Conservation (phyloP, 2,797 vertebrate genomes). For the Platalea minor region DNA sequence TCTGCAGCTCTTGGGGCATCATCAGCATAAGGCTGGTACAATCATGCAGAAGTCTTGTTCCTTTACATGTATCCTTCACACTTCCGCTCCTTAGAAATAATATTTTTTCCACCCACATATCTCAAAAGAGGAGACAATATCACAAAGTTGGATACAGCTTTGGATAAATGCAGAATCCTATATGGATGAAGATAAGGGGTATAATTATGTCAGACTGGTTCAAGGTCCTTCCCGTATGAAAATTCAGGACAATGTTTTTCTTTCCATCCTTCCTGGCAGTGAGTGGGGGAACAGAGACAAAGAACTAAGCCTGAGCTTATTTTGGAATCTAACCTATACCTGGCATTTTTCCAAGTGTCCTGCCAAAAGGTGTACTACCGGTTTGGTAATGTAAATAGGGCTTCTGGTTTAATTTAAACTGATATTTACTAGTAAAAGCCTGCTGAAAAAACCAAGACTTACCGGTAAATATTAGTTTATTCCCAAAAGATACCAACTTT, state of each 20-base stretch:
- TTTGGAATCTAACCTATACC: neutral
- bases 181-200: neutral
- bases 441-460: slow-evolving; percentile 78
- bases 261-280: neutral
- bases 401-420: slow-evolving; percentile 77
- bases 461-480: slow-evolving; percentile 79
- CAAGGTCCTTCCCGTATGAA: neutral
- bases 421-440: slow-evolving; percentile 78
- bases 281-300: neutral
- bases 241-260: neutral
- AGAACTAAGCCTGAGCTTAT: neutral
- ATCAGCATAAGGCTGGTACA: slow-evolving; percentile 29
- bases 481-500: slow-evolving; percentile 76
- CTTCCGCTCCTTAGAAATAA: slow-evolving; percentile 14
- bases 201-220: neutral
- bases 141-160: slow-evolving; percentile 2
- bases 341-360: slow-evolving; percentile 4
- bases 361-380: slow-evolving; percentile 1
- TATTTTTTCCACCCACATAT: neutral
- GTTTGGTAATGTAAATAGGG: slow-evolving; percentile 57
- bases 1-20: slow-evolving; percentile 65
- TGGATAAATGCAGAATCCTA: neutral
- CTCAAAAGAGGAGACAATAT: slow-evolving; percentile 2
- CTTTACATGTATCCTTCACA: slow-evolving; percentile 17
- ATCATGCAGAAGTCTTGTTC: neutral